Evolutionary conservation across 2,888 invertebrate species (phyloP).

Genomic region (Gastracanthus pulcherrimus): DNA sequence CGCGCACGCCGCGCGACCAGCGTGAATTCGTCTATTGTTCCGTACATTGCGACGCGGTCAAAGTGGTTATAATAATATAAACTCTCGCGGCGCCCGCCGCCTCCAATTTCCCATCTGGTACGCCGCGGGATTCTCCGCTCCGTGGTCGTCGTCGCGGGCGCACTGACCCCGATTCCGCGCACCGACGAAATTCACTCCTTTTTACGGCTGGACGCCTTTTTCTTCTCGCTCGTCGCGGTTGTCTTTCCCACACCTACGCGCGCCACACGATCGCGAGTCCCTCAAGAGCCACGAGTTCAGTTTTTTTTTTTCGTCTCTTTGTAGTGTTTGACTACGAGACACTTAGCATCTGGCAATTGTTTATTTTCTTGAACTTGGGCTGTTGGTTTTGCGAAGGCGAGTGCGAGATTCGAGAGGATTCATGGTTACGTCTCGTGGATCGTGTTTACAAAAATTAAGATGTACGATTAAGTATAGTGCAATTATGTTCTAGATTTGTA

Average conservation of each 20-base stretch:
- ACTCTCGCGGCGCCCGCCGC: not conserved
- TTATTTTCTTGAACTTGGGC: not conserved
- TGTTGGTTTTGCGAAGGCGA: too few relatives aligned
- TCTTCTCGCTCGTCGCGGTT: not conserved
- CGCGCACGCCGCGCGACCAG: not conserved
- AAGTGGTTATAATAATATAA: not conserved
- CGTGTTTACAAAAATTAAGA: too few relatives aligned
- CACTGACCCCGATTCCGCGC: slow-evolving; percentile 14
- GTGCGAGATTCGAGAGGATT: not conserved
- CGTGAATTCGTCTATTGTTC: not conserved
- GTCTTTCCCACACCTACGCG: not conserved
- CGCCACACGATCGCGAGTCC: not conserved
- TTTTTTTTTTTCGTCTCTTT: slow-evolving; percentile 7
- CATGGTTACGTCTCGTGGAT: too few relatives aligned
- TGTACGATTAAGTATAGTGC: too few relatives aligned
- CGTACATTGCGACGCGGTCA: not conserved
- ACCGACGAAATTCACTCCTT: not conserved
- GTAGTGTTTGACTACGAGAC: not conserved
- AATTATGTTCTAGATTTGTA: too few relatives aligned
- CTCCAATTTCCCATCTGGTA: not conserved
- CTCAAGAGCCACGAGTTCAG: slow-evolving; percentile 41
- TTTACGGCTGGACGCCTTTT: not conserved
- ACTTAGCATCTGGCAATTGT: slow-evolving; percentile 24
- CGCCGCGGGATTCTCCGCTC: not conserved
- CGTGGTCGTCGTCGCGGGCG: not conserved